Conservation (phyloP, 2,113 vertebrate genomes). For the Jacana jacana region DNA sequence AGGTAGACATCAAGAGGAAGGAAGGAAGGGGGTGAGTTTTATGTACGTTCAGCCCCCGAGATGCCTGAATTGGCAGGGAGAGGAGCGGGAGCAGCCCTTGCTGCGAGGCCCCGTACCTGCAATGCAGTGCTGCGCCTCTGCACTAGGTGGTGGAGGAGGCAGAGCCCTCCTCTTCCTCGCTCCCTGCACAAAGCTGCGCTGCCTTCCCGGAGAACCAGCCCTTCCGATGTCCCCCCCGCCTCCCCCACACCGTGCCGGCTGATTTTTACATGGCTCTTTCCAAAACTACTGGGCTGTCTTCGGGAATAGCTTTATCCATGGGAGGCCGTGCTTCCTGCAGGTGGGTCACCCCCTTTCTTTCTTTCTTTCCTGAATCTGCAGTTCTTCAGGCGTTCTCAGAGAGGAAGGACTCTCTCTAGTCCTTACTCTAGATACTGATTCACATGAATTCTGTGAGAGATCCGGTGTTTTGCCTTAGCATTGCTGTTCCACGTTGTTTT, state of each 20-base stretch:
- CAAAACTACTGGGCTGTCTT: conserved; percentile 57
- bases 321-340: conserved; percentile 89
- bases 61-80: conserved; percentile 33
- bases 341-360: conserved; percentile 56
- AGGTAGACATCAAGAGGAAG: conserved; percentile 15
- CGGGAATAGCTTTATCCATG: conserved; percentile 72
- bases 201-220: not conserved
- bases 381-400: not conserved
- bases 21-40: not conserved
- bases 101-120: conserved; percentile 80
- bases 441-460: accelerated
- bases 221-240: conserved; percentile 13
- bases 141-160: conserved; percentile 77
- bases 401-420: too few relatives aligned
- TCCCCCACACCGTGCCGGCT: not conserved
- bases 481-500: not conserved
- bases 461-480: not conserved
- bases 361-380: not conserved
- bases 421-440: not conserved
- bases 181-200: conserved; percentile 49
- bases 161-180: conserved; percentile 41
- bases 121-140: conserved; percentile 85
- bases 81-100: conserved; percentile 26
- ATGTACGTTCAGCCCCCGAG: not conserved
- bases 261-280: conserved; percentile 70